Evolutionary conservation across 1,140 invertebrate genomes (phyloP), one percentile per base, ranked within the genome.

Genomic region (Chymomyza costata): DNA sequence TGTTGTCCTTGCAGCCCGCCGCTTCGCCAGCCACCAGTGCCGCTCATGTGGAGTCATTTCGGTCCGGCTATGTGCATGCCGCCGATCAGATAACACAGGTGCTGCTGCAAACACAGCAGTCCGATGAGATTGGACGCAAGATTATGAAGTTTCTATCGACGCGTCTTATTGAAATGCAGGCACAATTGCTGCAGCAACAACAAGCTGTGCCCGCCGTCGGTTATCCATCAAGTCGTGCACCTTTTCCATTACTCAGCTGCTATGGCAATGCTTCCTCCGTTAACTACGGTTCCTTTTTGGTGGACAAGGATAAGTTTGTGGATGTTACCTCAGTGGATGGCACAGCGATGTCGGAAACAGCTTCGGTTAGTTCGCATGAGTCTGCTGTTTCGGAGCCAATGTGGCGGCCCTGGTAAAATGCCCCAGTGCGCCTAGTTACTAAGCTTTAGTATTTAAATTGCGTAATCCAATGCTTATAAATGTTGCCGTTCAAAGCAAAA

Each of bases 11-110:
- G 31, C 82, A 82, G 25, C 89, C 73, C 82, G 87, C 19, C 7
- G 11, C 51, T 16, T 50, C 64, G 28, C 44, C 59, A 28, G 59
- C 50, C 34, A 65, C 82, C 13, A 66, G 57, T 28, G 58, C 61
- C 89, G 92, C 70, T 90, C 92, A 52, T 93, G 70, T 84, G 7
- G 83, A 96, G 85, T 90, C 95, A 62, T 97, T 96, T 89, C 90
- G 93, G 47, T 93, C 94, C 43, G 96, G 96, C 35, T 97, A 95
- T 87, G 94, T 93, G 28, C 94, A 96, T 68, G 96, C 95, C 78
- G 95, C 95, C 44, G 93, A 93, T 84, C 95, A 97, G 88, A 95
- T 98, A 37, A 94, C 93, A 54, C 90, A 94, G 46, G 96, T 93
- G 76, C 86, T 98, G 62, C 37, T 84, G 90, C 93, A 35, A 89